phyloP scores from a whole-genome alignment of 2,113 vertebrate species.

The Corydoras sp. region DNA sequence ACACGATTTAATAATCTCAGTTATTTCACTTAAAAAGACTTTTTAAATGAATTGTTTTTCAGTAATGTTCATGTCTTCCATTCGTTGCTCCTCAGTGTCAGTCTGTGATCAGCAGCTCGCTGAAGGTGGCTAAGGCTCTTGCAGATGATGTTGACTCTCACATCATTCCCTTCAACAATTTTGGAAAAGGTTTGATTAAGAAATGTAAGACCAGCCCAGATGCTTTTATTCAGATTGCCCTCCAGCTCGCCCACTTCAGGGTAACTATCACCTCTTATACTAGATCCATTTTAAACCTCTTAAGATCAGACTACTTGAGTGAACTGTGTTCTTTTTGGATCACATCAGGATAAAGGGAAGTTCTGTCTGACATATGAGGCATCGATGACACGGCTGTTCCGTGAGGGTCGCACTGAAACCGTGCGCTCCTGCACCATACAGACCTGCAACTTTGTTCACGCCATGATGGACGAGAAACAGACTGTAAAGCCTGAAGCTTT shows the following conservation, averaged over 20 bases:
- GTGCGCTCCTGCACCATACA: conserved; percentile 88
- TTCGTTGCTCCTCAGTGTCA: conserved; percentile 70
- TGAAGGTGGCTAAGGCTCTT: conserved; percentile 70
- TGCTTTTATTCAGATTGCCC: conserved; percentile 85
- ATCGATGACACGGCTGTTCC: conserved; percentile 96
- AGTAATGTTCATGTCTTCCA: neutral
- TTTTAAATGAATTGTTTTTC: no score
- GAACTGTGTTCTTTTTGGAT: neutral
- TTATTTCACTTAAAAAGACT: no score
- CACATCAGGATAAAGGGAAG: conserved; percentile 83
- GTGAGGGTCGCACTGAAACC: conserved; percentile 92
- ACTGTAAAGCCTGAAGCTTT: conserved; percentile 61
- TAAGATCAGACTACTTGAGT: no score
- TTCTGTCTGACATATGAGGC: conserved; percentile 95
- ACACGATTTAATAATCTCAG: no score
- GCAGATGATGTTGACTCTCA: conserved; percentile 84
- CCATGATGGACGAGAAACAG: conserved; percentile 74
- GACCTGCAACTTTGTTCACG: conserved; percentile 76
- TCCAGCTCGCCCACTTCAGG: conserved; percentile 91
- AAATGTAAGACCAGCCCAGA: conserved; percentile 88
- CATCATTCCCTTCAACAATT: conserved; percentile 76
- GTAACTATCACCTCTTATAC: conserved; percentile 50
- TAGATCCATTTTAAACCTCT: no score
- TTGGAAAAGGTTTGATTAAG: conserved; percentile 92
- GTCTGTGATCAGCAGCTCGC: conserved; percentile 72